phyloP scores from a whole-genome alignment of 2,113 vertebrate species.

The Saimiri boliviensis region DNA sequence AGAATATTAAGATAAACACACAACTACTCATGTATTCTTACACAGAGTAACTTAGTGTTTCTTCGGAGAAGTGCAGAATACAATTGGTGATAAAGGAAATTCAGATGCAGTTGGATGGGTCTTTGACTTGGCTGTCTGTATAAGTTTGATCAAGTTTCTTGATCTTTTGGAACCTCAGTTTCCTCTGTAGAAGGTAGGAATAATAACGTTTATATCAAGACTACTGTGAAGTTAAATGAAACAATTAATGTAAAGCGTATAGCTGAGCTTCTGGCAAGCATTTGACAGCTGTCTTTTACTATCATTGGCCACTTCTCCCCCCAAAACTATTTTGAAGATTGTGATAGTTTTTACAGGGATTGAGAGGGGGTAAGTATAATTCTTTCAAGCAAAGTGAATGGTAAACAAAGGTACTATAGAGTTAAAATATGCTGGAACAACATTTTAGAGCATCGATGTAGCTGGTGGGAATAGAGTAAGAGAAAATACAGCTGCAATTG shows the following conservation, averaged over 20 bases:
- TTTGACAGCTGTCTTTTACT: not conserved
- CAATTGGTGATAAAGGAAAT: not conserved
- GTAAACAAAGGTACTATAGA: not conserved
- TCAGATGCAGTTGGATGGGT: not conserved
- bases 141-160: not conserved
- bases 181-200: not conserved
- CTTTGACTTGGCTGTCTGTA: not conserved
- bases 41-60: not conserved
- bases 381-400: not conserved
- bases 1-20: not conserved
- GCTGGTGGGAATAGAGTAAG: not conserved
- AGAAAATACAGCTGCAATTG: not conserved
- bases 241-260: not conserved
- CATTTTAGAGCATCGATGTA: not conserved
- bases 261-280: not conserved
- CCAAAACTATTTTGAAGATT: not conserved
- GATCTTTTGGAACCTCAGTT: not conserved
- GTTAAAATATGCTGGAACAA: not conserved
- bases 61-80: not conserved
- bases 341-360: not conserved
- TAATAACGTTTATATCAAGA: not conserved
- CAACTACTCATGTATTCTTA: not conserved
- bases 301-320: not conserved
- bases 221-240: not conserved
- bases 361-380: not conserved